Evolutionary conservation across 2,113 vertebrate genomes (phyloP), one percentile per base, ranked within the genome.

Genomic region (Tetrax tetrax): DNA sequence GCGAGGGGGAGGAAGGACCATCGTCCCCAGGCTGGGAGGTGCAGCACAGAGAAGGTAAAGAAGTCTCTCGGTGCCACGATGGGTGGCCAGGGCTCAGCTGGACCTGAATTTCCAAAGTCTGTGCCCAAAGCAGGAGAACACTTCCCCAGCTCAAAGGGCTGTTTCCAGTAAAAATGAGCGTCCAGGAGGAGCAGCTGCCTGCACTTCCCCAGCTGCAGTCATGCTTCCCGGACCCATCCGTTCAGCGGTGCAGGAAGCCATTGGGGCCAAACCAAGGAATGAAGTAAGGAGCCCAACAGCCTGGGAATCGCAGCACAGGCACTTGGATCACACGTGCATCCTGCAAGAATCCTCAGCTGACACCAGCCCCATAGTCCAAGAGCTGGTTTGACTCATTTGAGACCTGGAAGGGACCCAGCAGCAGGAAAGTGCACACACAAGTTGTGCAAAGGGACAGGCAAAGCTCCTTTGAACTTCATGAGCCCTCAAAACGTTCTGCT

Each of bases 401-500:
- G 76, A 51, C 5, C 63, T 41, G 75, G 61, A 37, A 8, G 35
- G 43, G 63, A 68, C 45, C 25, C 81, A 37, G 69, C 19, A 41
- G 41, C 23, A 33, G 10, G 66, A 54, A 83, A 31, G 22, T 0
- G 1, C 25, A 14, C 60, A 16, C 56, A 3, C 31, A 2, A 13
- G 27, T 1, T 10, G 14, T 33, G 9, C 1, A 29, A 35, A 61
- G 45, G 87, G 77, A n/a, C 4, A 1, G 15, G 65, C n/a, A 69
- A 38, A 80, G 35, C 53, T 64, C 24, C 45, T n/a, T 47, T 4
- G 17, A 41, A 14, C 29, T 28, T 48, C 59, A 29, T 1, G 3
- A 70, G 13, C 11, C 19, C 27, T 31, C 18, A 8, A 35, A 57
- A 45, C 0, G 0, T 33, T 50, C 57, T 19, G 9, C 37, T 48